Evolutionary conservation across 2,113 vertebrate species (phyloP), one percentile per base, ranked within the genome.

Genomic region (Myotis lucifugus): DNA sequence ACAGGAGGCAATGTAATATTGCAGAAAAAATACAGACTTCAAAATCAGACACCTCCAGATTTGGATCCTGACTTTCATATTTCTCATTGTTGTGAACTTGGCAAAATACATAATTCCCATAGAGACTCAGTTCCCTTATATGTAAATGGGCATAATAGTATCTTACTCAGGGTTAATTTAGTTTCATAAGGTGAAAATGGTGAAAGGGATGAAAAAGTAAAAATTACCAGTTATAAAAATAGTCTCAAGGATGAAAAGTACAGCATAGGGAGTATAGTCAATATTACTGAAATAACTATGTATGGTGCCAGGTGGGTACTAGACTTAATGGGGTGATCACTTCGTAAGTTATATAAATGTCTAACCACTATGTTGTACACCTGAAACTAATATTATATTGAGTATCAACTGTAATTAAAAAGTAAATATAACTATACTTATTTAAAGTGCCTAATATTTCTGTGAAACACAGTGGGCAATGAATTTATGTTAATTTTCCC

Each of bases 381-480:
- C 32, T 78, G 21, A 54, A 14, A 48, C 46, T 9, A 34, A 78
- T 78, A 34, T n/a, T 54, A 42, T 42, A 7, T 1, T 42, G 18
- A 52, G 23, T 78, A 32, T 78, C 32, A 78, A 54, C 42, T 78
- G 6, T 23, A 78, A 14, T 78, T 54, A 19, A 73, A 40, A 40
- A 40, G 40, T 40, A 40, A 52, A 78, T 54, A 73, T 73, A 73
- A 73, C 27, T 73, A 50, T 50, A 50, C 19, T 10, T 32, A 76
- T 91, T 19, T 9, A 69, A 90, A 77, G 29, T 37, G 48, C 12
- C 27, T 77, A 56, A 29, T 32, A 19, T 29, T 12, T 90, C 32
- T 87, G 19, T 74, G 34, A n/a, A 89, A 90, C 89, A 50, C 21
- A 93, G 23, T 54, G 52, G 46, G 46, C 46, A 46, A 23, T 97